A percentile compares a stretch with the other conserved stretches of the same genome.
phyloP scores from a whole-genome alignment of 1,140 invertebrate species.

The Vollenhovia emeryi region DNA sequence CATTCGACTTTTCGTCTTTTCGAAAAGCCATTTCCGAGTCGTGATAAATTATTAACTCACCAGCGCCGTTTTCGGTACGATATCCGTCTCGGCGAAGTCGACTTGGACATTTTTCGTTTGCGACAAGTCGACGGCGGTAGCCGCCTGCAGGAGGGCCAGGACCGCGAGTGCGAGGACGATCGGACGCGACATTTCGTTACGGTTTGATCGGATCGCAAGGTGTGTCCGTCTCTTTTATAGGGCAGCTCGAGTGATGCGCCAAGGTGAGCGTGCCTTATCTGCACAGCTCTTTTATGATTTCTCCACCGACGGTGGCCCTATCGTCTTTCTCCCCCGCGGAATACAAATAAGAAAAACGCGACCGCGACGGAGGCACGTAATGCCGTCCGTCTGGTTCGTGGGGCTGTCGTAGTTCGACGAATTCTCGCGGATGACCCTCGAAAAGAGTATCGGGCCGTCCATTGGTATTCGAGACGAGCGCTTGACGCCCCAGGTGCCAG shows the following conservation, averaged over 20 bases:
- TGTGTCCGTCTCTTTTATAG: conserved; percentile 68
- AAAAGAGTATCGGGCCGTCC: conserved; percentile 4
- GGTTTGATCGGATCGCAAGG: conserved; percentile 51
- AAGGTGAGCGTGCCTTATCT: conserved; percentile 71
- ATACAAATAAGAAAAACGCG: conserved; percentile 69
- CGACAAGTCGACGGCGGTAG: conserved; percentile 61
- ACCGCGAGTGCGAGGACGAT: conserved; percentile 37
- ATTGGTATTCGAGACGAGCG: conserved; percentile 34
- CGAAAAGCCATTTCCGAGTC: background rate
- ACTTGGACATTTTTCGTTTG: conserved; percentile 58
- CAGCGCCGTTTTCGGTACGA: conserved; percentile 62
- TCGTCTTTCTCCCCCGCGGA: conserved; percentile 53
- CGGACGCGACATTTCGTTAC: conserved; percentile 61
- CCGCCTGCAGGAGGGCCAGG: conserved; percentile 29
- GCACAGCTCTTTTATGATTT: conserved; percentile 67
- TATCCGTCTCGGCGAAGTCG: conserved; percentile 64
- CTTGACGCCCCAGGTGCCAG: background rate
- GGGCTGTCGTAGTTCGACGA: conserved; percentile 28
- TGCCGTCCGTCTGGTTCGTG: conserved; percentile 42
- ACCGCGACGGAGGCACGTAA: conserved; percentile 35
- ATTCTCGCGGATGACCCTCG: conserved; percentile 40
- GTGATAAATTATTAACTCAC: conserved; percentile 58
- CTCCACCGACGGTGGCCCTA: conserved; percentile 55
- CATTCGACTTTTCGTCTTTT: background rate
- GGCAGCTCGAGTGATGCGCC: conserved; percentile 42